A percentile compares a stretch with the other conserved stretches of the same genome.
These are phyloP conservation scores for Synodontis membranacea DNA, from an alignment of 2,113 vertebrate genomes.

Conservation along the genomic window DNA sequence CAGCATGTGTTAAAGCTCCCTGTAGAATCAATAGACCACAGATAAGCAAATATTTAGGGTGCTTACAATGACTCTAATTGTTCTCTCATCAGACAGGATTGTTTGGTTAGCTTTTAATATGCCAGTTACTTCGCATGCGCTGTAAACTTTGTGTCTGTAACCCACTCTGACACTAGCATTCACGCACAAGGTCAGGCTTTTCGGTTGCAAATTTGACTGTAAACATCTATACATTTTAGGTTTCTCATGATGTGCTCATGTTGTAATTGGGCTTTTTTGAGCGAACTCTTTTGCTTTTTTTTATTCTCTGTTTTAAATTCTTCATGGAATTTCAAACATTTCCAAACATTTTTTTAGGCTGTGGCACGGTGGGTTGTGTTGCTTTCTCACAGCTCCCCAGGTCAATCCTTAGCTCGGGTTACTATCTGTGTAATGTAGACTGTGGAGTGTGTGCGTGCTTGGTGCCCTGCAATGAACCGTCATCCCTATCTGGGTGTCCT, in stretches of 20 bases:
- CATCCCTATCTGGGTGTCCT: not conserved
- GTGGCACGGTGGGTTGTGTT: not conserved
- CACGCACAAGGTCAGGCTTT: not conserved
- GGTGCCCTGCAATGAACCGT: not conserved
- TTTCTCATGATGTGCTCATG: not conserved
- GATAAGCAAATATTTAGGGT: not conserved
- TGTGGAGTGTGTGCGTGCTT: slow-evolving; percentile 8
- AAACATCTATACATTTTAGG: not conserved
- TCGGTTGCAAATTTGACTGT: not conserved
- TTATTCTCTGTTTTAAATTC: not conserved
- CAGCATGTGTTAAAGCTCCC: not conserved
- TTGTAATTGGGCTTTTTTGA: not conserved
- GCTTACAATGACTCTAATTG: not conserved
- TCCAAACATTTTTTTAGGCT: slow-evolving; percentile 27
- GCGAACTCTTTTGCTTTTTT: not conserved
- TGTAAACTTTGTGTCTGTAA: not conserved
- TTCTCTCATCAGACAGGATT: not conserved
- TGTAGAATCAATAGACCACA: not conserved
- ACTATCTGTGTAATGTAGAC: not conserved
- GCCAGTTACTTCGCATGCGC: not conserved
- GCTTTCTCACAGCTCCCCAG: not conserved
- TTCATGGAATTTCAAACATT: slow-evolving; percentile 9
- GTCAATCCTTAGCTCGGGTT: not conserved
- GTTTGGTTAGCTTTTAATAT: not conserved
- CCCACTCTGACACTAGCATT: not conserved